A percentile compares a stretch with the other conserved stretches of the same genome.
Evolutionary conservation across 2,888 invertebrate genomes (phyloP).

Genomic region (Sphecodes monilicornis): DNA sequence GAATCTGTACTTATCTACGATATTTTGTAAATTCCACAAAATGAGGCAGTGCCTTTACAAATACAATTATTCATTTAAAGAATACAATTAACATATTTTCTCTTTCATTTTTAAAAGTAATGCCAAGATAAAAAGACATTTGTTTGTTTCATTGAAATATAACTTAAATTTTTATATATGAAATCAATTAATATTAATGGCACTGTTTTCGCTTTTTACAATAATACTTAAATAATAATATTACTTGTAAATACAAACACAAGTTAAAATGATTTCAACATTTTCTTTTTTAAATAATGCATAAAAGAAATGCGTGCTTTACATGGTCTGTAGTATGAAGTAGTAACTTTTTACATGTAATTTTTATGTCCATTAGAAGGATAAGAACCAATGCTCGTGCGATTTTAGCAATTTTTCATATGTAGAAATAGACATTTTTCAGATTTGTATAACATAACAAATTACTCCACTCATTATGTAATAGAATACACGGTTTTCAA

Average conservation of each 20-base stretch:
- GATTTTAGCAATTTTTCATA: slow-evolving; percentile 70
- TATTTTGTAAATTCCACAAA: slow-evolving; percentile 57
- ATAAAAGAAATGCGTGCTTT: slow-evolving; percentile 48
- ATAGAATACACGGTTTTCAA: slow-evolving; percentile 58
- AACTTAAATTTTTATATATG: slow-evolving; percentile 22
- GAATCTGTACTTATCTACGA: slow-evolving; percentile 55
- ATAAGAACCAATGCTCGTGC: slow-evolving; percentile 58
- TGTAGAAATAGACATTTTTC: slow-evolving; percentile 65
- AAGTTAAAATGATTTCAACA: slow-evolving; percentile 33
- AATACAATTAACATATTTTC: slow-evolving; percentile 35
- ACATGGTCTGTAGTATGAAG: slow-evolving; percentile 51
- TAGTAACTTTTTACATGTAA: slow-evolving; percentile 67
- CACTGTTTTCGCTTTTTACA: slow-evolving; percentile 57
- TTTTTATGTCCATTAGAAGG: slow-evolving; percentile 66
- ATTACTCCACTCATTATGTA: slow-evolving; percentile 61
- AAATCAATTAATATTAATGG: slow-evolving; percentile 49
- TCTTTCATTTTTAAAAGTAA: slow-evolving; percentile 22
- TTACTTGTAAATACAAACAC: slow-evolving; percentile 61
- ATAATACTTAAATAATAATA: slow-evolving; percentile 52
- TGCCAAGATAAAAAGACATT: slow-evolving; percentile 10
- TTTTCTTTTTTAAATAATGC: slow-evolving; percentile 46
- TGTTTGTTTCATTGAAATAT: slow-evolving; percentile 23
- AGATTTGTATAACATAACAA: slow-evolving; percentile 64
- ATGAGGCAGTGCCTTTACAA: slow-evolving; percentile 72
- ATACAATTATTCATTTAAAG: slow-evolving; percentile 57